Evolutionary conservation across 2,797 vertebrate genomes (phyloP).

Genomic region (Alcedo atthis): DNA sequence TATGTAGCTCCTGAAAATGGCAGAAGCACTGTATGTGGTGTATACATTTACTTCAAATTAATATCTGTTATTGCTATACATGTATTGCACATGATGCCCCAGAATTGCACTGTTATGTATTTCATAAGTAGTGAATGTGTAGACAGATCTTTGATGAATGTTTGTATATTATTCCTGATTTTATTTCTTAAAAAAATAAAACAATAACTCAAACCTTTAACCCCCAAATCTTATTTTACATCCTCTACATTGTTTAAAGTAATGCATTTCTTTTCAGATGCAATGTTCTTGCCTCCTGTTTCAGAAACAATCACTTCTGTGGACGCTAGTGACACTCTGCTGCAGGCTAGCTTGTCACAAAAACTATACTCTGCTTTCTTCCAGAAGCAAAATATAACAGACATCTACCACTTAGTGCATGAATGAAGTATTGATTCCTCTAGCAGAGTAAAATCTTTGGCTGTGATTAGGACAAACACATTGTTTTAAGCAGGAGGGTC

Average conservation of each 20-base stretch:
- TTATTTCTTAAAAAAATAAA: not conserved
- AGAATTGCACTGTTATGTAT: not conserved
- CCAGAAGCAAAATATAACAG: not conserved
- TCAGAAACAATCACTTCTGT: not conserved
- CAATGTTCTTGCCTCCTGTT: not conserved
- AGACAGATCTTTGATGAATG: not conserved
- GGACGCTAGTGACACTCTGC: not conserved
- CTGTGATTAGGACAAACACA: not conserved
- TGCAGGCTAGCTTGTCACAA: not conserved
- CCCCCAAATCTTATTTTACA: not conserved
- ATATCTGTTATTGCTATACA: not conserved
- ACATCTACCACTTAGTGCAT: not conserved
- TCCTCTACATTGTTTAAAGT: not conserved
- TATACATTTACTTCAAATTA: not conserved
- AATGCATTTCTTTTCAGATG: not conserved
- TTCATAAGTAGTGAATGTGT: not conserved
- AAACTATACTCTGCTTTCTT: not conserved
- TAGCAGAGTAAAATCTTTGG: not conserved
- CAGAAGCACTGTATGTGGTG: not conserved
- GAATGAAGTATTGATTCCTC: not conserved
- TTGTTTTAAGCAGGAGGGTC: not conserved
- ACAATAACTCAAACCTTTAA: not conserved
- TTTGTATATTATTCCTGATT: not conserved
- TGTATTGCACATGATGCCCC: rapidly evolving
- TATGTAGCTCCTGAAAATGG: not conserved